A percentile compares a stretch with the other conserved stretches of the same genome.
phyloP scores from a whole-genome alignment of 2,113 vertebrate species.

The Lagenorhynchus albirostris region DNA sequence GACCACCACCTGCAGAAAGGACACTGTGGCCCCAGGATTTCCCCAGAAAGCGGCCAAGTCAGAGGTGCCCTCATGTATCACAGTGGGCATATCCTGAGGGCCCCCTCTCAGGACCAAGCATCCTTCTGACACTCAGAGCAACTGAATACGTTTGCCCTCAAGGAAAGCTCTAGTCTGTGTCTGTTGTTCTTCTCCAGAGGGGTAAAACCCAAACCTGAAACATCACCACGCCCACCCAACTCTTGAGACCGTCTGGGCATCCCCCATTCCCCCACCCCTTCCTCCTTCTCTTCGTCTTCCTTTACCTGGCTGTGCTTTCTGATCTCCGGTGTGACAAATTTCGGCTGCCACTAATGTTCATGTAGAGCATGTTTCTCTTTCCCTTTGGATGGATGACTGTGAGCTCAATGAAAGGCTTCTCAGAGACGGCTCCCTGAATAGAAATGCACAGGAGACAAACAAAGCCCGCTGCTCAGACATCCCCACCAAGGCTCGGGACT shows the following conservation, averaged over 20 bases:
- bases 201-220: neutral
- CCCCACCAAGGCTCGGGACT: neutral
- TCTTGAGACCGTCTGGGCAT: neutral
- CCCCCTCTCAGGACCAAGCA: neutral
- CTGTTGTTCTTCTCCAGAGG: neutral
- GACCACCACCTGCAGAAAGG: neutral
- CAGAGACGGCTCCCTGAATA: conserved; percentile 48
- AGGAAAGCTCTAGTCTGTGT: neutral
- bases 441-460: conserved; percentile 48
- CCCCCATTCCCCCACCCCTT: accelerated
- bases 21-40: neutral
- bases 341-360: conserved; percentile 51
- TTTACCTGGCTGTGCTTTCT: conserved; percentile 15
- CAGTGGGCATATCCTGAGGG: accelerated
- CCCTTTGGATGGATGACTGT: conserved; percentile 51
- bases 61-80: neutral
- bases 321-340: conserved; percentile 43
- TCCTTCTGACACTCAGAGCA: too few species aligned
- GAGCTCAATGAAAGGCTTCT: neutral
- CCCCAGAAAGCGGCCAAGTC: neutral
- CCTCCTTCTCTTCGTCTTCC: neutral
- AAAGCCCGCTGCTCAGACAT: neutral
- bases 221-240: accelerated
- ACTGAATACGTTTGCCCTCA: neutral
- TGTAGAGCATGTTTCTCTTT: conserved; percentile 59